Evolutionary conservation across 2,113 vertebrate species (phyloP).

Genomic region (Trinectes maculatus): DNA sequence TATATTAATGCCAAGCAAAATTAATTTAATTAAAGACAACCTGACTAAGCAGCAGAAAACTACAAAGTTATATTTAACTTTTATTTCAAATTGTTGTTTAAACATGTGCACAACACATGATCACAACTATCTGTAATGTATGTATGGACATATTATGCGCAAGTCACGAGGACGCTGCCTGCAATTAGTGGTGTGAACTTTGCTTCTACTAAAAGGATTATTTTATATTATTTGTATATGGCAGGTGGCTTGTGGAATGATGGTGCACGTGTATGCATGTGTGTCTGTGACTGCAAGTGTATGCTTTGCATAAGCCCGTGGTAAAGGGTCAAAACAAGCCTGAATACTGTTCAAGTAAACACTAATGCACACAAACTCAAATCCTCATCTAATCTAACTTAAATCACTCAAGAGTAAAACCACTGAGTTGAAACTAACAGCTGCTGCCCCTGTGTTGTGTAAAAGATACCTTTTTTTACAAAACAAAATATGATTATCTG

Average conservation of each 20-base stretch:
- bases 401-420: constrained; percentile 32
- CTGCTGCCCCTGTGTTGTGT: not conserved
- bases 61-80: no score
- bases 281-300: not conserved
- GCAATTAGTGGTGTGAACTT: not conserved
- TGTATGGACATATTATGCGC: not conserved
- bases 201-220: constrained; percentile 29
- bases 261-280: not conserved
- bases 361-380: constrained; percentile 32
- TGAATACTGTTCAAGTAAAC: constrained; percentile 2
- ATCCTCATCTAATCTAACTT: constrained; percentile 56
- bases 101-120: not conserved
- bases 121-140: no score
- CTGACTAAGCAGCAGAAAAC: no score
- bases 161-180: not conserved
- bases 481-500: not conserved
- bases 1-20: no score
- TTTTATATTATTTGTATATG: constrained; percentile 12
- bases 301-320: no score
- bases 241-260: not conserved
- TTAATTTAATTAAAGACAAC: no score
- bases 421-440: constrained; percentile 17
- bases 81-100: no score
- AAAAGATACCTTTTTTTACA: not conserved
- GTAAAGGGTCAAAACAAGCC: constrained; percentile 26